Evolutionary conservation across 2,888 invertebrate genomes (phyloP), one percentile per base, ranked within the genome.

Genomic region (Phaedon cochleariae): DNA sequence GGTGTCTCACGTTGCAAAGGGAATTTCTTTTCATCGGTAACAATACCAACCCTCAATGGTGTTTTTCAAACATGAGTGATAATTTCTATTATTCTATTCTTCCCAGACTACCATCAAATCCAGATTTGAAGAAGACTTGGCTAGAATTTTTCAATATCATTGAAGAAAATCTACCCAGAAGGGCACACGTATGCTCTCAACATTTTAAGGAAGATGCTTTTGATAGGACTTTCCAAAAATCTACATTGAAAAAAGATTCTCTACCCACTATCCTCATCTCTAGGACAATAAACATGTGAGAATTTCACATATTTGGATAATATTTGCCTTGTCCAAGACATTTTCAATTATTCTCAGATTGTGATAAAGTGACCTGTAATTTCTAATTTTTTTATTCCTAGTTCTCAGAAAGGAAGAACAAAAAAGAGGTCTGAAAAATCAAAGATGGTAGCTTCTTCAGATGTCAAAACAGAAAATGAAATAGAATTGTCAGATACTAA

Each of bases 11-110:
- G 55, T 55, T 21, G 55, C 34, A 5, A 55, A 17, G 41, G 55
- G 55, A 21, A 41, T 55, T 55, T 55, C 55, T 15, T 55, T 55
- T 22, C 55, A 55, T 41, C 37, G 55, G 55, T 55, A 26, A 22
- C 6, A 46, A 15, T 15, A 1, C 10, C 41, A 41, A 41, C 41
- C n/a, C 3, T 41, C 3, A 41, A 41, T 15, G 9, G 17, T 41
- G 17, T 41, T n/a, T n/a, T n/a, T n/a, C n/a, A n/a, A n/a, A 17
- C 7, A 20, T 9, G 7, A 17, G 0, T 26, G 1, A 26, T 17
- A 2, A 0, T 2, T n/a, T 15, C 7, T 7, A 6, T 9, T 15
- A 15, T 17, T 22, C 51, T 3, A 26, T 34, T 17, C 15, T 41
- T 21, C 37, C 21, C 17, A 55, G 55, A 22, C 15, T 55, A 4